Conservation (phyloP, 2,797 vertebrate genomes). For the Tadarida brasiliensis region DNA sequence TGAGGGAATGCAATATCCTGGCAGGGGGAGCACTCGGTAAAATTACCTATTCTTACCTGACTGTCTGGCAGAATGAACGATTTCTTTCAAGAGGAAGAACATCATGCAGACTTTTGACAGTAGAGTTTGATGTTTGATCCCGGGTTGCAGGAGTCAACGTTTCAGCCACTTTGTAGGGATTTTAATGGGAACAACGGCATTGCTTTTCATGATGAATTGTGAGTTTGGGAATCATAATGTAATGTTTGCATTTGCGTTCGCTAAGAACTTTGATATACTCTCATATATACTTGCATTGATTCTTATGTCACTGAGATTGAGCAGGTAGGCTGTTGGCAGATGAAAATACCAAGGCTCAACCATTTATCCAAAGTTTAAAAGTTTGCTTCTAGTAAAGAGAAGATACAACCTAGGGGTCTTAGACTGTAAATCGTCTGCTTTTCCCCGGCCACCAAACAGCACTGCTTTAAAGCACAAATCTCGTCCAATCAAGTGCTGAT, state of each 20-base stretch:
- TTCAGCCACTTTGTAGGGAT: slow-evolving; percentile 1
- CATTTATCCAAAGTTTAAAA: background rate
- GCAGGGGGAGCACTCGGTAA: slow-evolving; percentile 73
- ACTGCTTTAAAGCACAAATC: background rate
- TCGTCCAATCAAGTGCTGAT: background rate
- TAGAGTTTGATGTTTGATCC: slow-evolving; percentile 69
- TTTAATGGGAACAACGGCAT: background rate
- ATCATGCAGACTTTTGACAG: slow-evolving; percentile 25
- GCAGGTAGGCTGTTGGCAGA: background rate
- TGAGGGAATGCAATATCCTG: slow-evolving; percentile 82
- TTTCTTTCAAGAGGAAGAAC: slow-evolving; percentile 63
- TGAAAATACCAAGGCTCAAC: background rate
- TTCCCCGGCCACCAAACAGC: background rate
- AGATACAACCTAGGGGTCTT: background rate
- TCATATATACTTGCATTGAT: background rate
- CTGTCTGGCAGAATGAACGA: slow-evolving; percentile 62
- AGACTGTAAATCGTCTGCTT: background rate
- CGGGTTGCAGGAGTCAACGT: slow-evolving; percentile 35
- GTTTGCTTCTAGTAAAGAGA: background rate
- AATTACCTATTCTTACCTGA: slow-evolving; percentile 71
- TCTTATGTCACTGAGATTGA: background rate
- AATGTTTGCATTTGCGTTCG: background rate
- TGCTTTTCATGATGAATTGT: background rate
- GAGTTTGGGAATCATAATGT: background rate
- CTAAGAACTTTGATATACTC: background rate